These are phyloP conservation scores for Anhinga rufa DNA, from an alignment of 2,113 vertebrate genomes.

Conservation along the genomic window DNA sequence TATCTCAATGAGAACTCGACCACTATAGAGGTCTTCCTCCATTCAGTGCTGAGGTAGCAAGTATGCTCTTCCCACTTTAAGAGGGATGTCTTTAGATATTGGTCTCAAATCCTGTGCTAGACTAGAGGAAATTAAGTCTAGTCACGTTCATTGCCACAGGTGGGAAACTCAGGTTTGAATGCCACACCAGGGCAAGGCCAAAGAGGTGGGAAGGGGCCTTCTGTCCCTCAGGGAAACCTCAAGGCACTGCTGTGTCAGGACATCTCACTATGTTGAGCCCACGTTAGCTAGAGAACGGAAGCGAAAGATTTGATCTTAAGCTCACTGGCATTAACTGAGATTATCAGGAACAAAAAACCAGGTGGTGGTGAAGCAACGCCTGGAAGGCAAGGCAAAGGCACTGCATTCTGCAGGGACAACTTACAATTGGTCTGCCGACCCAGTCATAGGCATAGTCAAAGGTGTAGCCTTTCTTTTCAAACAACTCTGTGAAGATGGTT, in stretches of 20 bases:
- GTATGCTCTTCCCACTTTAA: neutral
- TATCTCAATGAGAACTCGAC: rapidly evolving
- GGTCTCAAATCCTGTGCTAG: neutral
- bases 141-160: neutral
- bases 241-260: rapidly evolving
- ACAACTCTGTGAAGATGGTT: conserved; percentile 94
- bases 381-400: neutral
- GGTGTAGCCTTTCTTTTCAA: conserved; percentile 95
- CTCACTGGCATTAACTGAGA: neutral
- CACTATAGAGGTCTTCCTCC: neutral
- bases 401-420: conserved; percentile 45
- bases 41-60: neutral
- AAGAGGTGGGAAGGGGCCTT: neutral
- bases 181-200: neutral
- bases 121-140: neutral
- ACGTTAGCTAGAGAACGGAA: neutral
- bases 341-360: neutral
- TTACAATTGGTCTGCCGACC: conserved; percentile 97
- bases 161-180: neutral
- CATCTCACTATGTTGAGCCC: neutral
- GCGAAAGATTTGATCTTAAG: neutral
- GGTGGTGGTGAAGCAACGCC: neutral
- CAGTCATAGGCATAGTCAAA: conserved; percentile 98
- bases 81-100: neutral
- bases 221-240: neutral